phyloP scores from a whole-genome alignment of 2,888 invertebrate genomes.

The Mythimna vitellina region DNA sequence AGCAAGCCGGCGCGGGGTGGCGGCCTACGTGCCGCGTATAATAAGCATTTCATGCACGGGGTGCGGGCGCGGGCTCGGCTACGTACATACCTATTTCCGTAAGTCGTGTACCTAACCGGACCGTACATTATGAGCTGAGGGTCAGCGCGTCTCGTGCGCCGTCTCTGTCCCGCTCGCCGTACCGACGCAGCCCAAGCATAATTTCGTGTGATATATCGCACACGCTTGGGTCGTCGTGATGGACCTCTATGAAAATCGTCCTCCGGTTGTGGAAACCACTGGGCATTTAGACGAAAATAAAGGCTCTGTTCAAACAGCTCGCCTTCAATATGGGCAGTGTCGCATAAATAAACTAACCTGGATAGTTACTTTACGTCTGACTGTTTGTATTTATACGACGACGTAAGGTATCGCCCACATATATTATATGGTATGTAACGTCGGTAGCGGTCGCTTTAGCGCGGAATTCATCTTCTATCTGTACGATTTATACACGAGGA shows the following conservation, averaged over 20 bases:
- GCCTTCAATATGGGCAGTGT: slow-evolving; percentile 61
- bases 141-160: slow-evolving; percentile 87
- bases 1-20: slow-evolving; percentile 85
- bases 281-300: slow-evolving; percentile 75
- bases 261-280: slow-evolving; percentile 71
- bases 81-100: slow-evolving; percentile 89
- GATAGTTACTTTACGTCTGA: slow-evolving; percentile 60
- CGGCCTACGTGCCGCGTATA: slow-evolving; percentile 90
- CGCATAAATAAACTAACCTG: slow-evolving; percentile 62
- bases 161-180: slow-evolving; percentile 86
- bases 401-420: slow-evolving; percentile 77
- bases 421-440: slow-evolving; percentile 79
- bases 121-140: slow-evolving; percentile 91
- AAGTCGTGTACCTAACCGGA: slow-evolving; percentile 91
- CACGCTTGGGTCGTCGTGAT: slow-evolving; percentile 82
- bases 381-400: slow-evolving; percentile 71
- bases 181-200: slow-evolving; percentile 83
- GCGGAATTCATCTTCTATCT: slow-evolving; percentile 90
- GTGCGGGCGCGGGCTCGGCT: slow-evolving; percentile 85
- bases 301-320: slow-evolving; percentile 63
- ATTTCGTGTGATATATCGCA: slow-evolving; percentile 89
- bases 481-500: slow-evolving; percentile 89
- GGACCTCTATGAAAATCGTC: slow-evolving; percentile 85
- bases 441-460: slow-evolving; percentile 86
- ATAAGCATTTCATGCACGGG: slow-evolving; percentile 92